Conservation (phyloP, 2,113 vertebrate genomes). For the Anas platyrhynchos region DNA sequence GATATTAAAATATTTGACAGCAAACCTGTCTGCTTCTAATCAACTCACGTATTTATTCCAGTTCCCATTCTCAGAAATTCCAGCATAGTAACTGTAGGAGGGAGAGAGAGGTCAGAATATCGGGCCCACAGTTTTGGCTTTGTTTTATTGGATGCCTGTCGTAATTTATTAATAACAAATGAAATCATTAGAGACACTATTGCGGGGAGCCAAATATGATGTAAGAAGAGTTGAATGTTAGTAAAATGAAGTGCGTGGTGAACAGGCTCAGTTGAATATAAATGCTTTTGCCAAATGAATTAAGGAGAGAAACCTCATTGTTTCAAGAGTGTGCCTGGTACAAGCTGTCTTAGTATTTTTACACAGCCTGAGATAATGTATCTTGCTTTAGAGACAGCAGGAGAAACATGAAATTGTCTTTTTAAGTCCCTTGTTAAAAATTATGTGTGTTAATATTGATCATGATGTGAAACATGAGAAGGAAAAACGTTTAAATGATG, state of each 20-base stretch:
- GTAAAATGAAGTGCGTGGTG: constrained; percentile 21
- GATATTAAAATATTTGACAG: neutral
- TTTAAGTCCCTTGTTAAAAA: neutral
- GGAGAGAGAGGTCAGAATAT: neutral
- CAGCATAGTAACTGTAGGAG: constrained; percentile 6
- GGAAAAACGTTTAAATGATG: neutral
- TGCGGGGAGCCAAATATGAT: constrained; percentile 28
- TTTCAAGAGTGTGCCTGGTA: constrained; percentile 20
- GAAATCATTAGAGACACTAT: constrained; percentile 12
- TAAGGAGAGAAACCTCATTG: neutral
- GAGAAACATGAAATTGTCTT: neutral
- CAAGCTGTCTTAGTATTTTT: neutral
- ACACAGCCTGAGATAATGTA: neutral
- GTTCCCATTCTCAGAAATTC: neutral
- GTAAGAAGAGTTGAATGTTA: constrained; percentile 6
- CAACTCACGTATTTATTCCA: neutral
- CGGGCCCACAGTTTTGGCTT: neutral
- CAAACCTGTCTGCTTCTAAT: constrained; percentile 1
- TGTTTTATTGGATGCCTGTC: constrained; percentile 30
- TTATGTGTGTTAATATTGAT: neutral
- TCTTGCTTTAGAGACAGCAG: neutral
- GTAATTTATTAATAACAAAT: constrained; percentile 57
- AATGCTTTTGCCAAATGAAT: neutral
- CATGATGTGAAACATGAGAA: neutral
- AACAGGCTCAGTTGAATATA: neutral